phyloP scores from a whole-genome alignment of 2,888 invertebrate species.

The Miltochrista miniata region DNA sequence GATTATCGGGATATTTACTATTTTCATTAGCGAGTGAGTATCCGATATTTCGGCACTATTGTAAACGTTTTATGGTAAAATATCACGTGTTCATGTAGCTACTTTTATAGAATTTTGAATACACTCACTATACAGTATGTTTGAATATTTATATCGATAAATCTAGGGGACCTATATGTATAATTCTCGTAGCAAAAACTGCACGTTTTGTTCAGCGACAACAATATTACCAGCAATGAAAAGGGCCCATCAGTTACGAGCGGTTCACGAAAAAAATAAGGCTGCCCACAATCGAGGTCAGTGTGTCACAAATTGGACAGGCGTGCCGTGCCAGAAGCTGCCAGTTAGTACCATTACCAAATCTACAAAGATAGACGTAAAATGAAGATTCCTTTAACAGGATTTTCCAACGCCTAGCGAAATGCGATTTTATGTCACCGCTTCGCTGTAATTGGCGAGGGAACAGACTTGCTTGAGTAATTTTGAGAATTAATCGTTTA shows the following conservation, averaged over 20 bases:
- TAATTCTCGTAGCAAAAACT: too few relatives aligned
- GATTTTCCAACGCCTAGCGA: slow-evolving; percentile 32
- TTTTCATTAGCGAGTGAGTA: too few relatives aligned
- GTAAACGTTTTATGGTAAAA: too few relatives aligned
- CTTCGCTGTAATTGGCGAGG: slow-evolving; percentile 22
- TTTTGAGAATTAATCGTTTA: slow-evolving; percentile 3
- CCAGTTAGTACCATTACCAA: slow-evolving; percentile 24
- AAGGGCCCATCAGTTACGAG: slow-evolving; percentile 24
- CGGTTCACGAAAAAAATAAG: slow-evolving; percentile 39
- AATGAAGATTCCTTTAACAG: slow-evolving; percentile 39
- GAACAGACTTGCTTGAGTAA: slow-evolving; percentile 17
- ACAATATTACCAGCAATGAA: slow-evolving; percentile 26
- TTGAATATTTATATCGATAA: too few relatives aligned
- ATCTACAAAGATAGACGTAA: slow-evolving; percentile 38
- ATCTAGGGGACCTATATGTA: too few relatives aligned
- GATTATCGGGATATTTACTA: too few relatives aligned
- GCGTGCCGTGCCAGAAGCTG: slow-evolving; percentile 26
- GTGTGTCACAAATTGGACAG: slow-evolving; percentile 48
- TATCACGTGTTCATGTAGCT: too few relatives aligned
- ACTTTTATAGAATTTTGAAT: too few relatives aligned
- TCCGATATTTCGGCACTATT: too few relatives aligned
- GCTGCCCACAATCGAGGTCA: slow-evolving; percentile 53
- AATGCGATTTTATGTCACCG: slow-evolving; percentile 43
- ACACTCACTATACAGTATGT: too few relatives aligned
- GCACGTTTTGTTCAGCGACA: not conserved